These are phyloP conservation scores for Sycon ciliatum DNA, from an alignment of 37 sponge, comb jelly and placozoan genomes.

Conservation along the genomic window DNA sequence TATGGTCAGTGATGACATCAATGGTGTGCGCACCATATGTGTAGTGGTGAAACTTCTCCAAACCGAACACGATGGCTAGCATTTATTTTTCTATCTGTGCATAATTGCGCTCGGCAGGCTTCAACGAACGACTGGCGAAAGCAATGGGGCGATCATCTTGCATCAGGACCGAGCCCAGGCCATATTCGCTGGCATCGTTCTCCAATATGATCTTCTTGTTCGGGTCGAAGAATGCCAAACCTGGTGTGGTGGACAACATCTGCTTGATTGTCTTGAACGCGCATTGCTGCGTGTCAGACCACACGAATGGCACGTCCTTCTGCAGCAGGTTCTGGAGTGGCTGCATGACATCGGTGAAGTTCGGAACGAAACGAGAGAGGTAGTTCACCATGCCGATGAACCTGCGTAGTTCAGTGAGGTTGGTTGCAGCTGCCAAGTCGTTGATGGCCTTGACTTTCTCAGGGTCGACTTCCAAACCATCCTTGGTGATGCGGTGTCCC, in stretches of 20 bases:
- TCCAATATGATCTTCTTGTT: constrained; percentile 10
- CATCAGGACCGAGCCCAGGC: constrained; percentile 22
- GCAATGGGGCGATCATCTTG: constrained; percentile 1
- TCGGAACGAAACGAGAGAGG: constrained; percentile 40
- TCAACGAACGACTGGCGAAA: not conserved
- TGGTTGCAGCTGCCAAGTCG: no score
- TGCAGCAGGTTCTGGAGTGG: constrained; percentile 32
- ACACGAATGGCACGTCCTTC: constrained; percentile 31
- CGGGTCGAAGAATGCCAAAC: constrained; percentile 31
- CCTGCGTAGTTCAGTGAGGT: no score
- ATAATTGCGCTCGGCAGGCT: not conserved
- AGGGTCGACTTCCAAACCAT: no score
- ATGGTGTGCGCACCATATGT: not conserved
- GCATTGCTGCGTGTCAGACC: constrained; percentile 25
- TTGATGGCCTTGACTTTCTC: no score
- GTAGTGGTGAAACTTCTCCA: constrained; percentile 1
- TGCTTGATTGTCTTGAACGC: constrained; percentile 30
- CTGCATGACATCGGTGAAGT: constrained; percentile 23
- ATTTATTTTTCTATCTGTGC: constrained; percentile 21
- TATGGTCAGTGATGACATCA: constrained; percentile 13
- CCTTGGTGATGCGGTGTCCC: no score
- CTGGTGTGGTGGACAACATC: constrained; percentile 19
- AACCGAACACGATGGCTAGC: constrained; percentile 25
- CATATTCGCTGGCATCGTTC: constrained; percentile 31
- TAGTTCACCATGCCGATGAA: constrained; percentile 36